phyloP scores from a whole-genome alignment of 2,888 invertebrate species.

The Hoplodrina ambigua region DNA sequence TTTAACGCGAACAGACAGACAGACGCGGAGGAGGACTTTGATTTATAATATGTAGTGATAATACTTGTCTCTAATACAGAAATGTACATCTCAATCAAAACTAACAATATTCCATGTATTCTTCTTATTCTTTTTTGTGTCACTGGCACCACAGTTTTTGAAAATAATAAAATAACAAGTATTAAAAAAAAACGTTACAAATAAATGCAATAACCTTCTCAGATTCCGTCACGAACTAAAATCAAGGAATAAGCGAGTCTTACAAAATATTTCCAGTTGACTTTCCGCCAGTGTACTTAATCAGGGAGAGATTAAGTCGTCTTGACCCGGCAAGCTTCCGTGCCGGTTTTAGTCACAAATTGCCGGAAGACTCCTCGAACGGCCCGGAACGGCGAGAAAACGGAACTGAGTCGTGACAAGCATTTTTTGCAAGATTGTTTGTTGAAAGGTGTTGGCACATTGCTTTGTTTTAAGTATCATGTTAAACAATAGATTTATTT shows the following conservation, averaged over 20 bases:
- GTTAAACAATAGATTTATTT: not conserved
- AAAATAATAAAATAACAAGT: too few species aligned
- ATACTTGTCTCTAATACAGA: too few species aligned
- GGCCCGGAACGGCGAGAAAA: slow-evolving; percentile 20
- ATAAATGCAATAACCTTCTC: not conserved
- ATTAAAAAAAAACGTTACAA: too few species aligned
- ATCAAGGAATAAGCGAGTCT: slow-evolving; percentile 22
- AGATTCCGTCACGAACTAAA: not conserved
- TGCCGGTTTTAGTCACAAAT: slow-evolving; percentile 43
- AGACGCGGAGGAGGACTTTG: too few species aligned
- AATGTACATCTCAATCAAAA: too few species aligned
- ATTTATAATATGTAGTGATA: too few species aligned
- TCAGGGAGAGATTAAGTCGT: slow-evolving; percentile 57
- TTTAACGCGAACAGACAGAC: too few species aligned
- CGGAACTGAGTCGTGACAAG: slow-evolving; percentile 31
- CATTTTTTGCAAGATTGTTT: slow-evolving; percentile 30
- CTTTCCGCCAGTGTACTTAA: slow-evolving; percentile 58
- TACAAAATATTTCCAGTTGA: slow-evolving; percentile 48
- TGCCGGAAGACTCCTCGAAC: slow-evolving; percentile 39
- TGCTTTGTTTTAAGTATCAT: slow-evolving; percentile 10
- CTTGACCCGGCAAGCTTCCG: slow-evolving; percentile 55
- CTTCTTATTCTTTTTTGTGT: too few species aligned
- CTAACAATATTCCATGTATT: too few species aligned
- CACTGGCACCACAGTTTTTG: too few species aligned
- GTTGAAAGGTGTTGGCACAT: not conserved